Conservation (phyloP, 1,140 invertebrate species). For the Ceratina japonica region DNA sequence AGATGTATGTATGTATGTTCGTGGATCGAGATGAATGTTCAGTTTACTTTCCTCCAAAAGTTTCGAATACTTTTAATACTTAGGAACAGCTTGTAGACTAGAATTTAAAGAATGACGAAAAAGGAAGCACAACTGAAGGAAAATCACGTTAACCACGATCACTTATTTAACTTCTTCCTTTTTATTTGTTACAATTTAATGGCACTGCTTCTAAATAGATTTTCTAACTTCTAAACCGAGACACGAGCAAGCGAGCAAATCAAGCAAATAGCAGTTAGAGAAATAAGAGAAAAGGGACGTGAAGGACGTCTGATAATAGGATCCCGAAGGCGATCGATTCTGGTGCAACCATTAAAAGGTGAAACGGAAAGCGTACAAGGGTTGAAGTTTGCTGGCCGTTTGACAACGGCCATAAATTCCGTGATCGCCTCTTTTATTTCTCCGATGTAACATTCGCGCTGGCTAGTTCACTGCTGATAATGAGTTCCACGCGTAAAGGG, state of each 20-base stretch:
- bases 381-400: conserved; percentile 1
- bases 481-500: conserved; percentile 19
- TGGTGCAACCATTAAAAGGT: background rate
- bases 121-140: too few relatives aligned
- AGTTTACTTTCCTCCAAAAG: conserved; percentile 28
- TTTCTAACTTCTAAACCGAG: background rate
- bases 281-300: background rate
- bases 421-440: conserved; percentile 28
- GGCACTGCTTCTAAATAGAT: too few relatives aligned
- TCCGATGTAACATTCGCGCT: background rate
- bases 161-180: too few relatives aligned
- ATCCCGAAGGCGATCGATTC: conserved; percentile 33
- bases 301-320: background rate
- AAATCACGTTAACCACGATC: too few relatives aligned
- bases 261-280: background rate
- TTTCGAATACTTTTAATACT: background rate
- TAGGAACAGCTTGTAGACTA: too few relatives aligned
- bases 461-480: conserved; percentile 5
- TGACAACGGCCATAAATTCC: conserved; percentile 20
- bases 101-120: too few relatives aligned
- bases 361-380: background rate
- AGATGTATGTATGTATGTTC: background rate
- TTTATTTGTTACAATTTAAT: too few relatives aligned
- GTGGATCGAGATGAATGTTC: conserved; percentile 27
- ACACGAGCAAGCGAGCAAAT: background rate